Evolutionary conservation across 1,140 invertebrate species (phyloP), one percentile per base, ranked within the genome.

Genomic region (Drosophila tristis): DNA sequence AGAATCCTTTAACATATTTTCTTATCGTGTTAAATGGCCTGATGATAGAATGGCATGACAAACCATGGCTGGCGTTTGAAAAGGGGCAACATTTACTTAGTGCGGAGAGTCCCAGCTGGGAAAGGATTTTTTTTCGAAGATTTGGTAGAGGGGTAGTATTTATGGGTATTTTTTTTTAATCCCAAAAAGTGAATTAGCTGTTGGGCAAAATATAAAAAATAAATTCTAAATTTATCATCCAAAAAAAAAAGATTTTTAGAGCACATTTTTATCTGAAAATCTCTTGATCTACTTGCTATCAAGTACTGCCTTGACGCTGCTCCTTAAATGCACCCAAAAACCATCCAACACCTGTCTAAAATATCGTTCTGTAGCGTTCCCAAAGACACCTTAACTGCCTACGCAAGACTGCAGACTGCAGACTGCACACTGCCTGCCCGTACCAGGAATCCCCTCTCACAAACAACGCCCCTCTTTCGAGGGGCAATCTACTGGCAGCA

Each of bases 1-100:
- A 89, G 78, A 87, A 84, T 87, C 84, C 84, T 87, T 87, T 89
- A 76, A 80, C 80, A 86, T 89, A 89, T 82, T 86, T 79, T 75
- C 82, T 72, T 87, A 86, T 89, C 82, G 71, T 74, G 65, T 74
- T 64, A 71, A 86, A 86, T 55, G 74, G 31, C 48, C 55, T 61
- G 58, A 58, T 51, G 64, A 70, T 86, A 70, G 74, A 76, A 77
- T 45, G 64, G 50, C 73, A 56, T 60, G 29, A 43, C 50, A 31
- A 15, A 4, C 35, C 82, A 87, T 61, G 16, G 82, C 43, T 39
- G 64, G 58, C 8, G 56, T 16, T 31, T n/a, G 5, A 4, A 25
- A 43, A 35, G 20, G 51, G 63, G 49, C 1, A 16, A 23, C 26
- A 54, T 20, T 35, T 35, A 9, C 9, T 0, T 2, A 3, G 11